Conservation (phyloP, 2,113 vertebrate genomes). For the Semnornis frantzii region DNA sequence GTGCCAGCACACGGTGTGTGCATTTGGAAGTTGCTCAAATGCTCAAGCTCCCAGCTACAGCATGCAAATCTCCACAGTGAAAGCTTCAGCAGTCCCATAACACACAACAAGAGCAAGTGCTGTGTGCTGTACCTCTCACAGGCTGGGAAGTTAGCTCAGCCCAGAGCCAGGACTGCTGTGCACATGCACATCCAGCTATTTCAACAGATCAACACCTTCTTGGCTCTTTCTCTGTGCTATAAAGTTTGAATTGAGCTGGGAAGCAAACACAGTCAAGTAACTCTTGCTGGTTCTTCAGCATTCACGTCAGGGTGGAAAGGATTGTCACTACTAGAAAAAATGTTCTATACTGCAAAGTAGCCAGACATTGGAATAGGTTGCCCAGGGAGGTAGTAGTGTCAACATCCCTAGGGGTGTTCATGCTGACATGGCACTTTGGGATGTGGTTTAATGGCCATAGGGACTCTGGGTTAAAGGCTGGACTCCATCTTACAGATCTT, state of each 20-base stretch:
- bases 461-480: no score
- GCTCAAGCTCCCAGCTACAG: not conserved
- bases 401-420: no score
- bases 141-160: not conserved
- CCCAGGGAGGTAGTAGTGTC: no score
- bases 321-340: no score
- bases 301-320: not conserved
- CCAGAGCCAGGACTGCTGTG: not conserved
- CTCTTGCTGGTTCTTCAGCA: not conserved
- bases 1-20: not conserved
- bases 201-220: not conserved
- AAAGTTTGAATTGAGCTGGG: not conserved
- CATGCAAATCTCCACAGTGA: not conserved
- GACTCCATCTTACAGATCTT: no score
- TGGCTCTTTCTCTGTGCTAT: not conserved
- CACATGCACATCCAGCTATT: rapidly evolving
- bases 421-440: no score
- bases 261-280: not conserved
- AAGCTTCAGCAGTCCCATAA: not conserved
- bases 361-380: no score
- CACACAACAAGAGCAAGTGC: rapidly evolving
- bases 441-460: no score
- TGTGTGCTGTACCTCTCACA: not conserved
- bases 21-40: not conserved
- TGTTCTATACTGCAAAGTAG: no score